A percentile compares a stretch with the other conserved stretches of the same genome.
phyloP scores from a whole-genome alignment of 2,797 vertebrate genomes.

The Megalops cyprinoides region DNA sequence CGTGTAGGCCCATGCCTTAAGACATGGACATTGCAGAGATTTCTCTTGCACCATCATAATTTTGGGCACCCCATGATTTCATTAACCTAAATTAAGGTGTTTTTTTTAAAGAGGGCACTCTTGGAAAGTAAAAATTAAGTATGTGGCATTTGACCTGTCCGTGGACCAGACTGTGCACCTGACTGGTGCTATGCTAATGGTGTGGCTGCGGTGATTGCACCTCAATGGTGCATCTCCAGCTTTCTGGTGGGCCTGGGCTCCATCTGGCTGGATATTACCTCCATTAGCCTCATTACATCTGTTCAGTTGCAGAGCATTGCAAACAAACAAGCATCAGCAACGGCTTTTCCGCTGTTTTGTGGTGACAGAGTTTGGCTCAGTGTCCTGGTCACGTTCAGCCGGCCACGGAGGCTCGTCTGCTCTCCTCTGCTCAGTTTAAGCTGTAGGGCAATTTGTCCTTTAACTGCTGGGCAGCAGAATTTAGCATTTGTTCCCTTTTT shows the following conservation, averaged over 20 bases:
- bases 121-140: too few relatives aligned
- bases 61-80: too few relatives aligned
- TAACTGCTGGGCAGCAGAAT: neutral
- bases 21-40: neutral
- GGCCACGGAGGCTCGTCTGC: neutral
- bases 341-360: neutral
- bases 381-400: neutral
- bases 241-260: neutral
- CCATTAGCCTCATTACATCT: constrained; percentile 54
- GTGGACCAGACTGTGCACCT: constrained; percentile 3
- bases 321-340: constrained; percentile 36
- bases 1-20: neutral
- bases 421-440: neutral
- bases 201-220: neutral
- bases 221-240: neutral
- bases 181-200: neutral
- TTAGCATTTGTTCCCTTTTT: neutral
- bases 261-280: constrained; percentile 41
- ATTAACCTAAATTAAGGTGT: too few relatives aligned
- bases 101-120: too few relatives aligned
- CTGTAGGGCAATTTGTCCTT: neutral
- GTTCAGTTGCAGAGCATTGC: constrained; percentile 39
- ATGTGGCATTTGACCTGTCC: too few relatives aligned
- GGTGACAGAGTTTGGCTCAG: neutral
- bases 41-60: neutral